These are phyloP conservation scores for Lordiphosa clarofinis DNA, from an alignment of 1,140 invertebrate genomes.

Conservation along the genomic window DNA sequence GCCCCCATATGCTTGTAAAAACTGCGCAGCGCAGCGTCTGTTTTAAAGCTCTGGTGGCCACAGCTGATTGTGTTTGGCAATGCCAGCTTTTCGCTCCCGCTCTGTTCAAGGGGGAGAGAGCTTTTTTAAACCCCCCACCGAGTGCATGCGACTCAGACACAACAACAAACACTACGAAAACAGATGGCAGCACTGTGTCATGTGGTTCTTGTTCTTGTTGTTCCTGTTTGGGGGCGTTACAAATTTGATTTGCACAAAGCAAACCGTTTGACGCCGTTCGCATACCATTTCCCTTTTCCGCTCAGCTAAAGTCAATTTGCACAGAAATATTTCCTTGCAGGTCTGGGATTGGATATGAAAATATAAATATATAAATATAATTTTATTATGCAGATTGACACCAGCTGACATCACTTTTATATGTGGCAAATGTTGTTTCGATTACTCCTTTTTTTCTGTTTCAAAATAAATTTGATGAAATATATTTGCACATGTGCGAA, in stretches of 20 bases:
- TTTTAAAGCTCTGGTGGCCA: constrained; percentile 29
- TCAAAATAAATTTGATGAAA: too few species aligned
- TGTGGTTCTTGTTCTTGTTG: neutral
- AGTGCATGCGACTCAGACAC: constrained; percentile 1
- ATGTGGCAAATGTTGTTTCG: too few species aligned
- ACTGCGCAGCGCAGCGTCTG: constrained; percentile 40
- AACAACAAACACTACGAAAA: constrained; percentile 15
- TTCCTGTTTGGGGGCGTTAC: constrained; percentile 16
- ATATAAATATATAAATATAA: constrained; percentile 30
- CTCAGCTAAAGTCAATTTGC: constrained; percentile 50
- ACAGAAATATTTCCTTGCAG: constrained; percentile 30
- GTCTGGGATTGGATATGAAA: constrained; percentile 10
- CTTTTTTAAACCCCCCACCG: constrained; percentile 11
- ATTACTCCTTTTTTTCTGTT: too few species aligned
- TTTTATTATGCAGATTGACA: constrained; percentile 18
- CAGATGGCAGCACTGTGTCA: constrained; percentile 7
- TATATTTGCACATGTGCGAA: too few species aligned
- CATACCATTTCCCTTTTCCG: constrained; percentile 27
- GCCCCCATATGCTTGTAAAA: constrained; percentile 37
- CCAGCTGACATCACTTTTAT: neutral
- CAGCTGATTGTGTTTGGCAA: constrained; percentile 48
- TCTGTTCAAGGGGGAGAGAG: constrained; percentile 7
- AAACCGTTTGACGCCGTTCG: constrained; percentile 29
- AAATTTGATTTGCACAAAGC: constrained; percentile 51
- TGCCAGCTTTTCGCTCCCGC: constrained; percentile 7